Conservation (phyloP, 2,113 vertebrate genomes). For the Indri indri region DNA sequence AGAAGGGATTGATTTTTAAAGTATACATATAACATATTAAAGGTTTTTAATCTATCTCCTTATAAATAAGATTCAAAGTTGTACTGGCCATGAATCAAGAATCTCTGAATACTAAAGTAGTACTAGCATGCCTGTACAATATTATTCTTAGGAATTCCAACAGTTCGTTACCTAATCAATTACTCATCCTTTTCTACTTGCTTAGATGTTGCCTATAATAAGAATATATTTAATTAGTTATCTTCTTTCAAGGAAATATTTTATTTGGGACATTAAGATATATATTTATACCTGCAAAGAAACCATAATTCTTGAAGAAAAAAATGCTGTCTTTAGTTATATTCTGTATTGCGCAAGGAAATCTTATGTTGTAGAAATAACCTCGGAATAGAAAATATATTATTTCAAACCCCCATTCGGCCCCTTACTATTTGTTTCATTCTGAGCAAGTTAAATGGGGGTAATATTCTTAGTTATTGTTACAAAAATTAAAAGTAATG, state of each 20-base stretch:
- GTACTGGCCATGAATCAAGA: neutral
- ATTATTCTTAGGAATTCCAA: neutral
- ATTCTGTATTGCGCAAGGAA: neutral
- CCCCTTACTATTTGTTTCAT: neutral
- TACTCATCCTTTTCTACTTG: neutral
- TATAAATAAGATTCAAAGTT: neutral
- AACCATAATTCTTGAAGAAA: neutral
- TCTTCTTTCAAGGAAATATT: neutral
- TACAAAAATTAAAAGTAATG: neutral
- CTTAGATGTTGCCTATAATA: neutral
- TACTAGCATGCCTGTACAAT: fast-evolving
- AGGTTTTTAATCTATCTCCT: neutral
- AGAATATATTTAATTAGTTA: neutral
- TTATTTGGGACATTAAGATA: neutral
- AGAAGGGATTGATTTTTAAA: slow-evolving; percentile 33
- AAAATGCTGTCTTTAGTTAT: neutral
- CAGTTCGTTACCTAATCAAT: neutral
- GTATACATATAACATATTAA: neutral
- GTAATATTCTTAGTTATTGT: neutral
- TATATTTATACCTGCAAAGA: neutral
- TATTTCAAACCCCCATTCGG: neutral
- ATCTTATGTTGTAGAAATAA: neutral
- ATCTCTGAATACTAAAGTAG: neutral
- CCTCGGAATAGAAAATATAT: neutral
- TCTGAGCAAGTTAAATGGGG: neutral